Conservation (phyloP, 2,113 vertebrate genomes). For the Anhinga anhinga region DNA sequence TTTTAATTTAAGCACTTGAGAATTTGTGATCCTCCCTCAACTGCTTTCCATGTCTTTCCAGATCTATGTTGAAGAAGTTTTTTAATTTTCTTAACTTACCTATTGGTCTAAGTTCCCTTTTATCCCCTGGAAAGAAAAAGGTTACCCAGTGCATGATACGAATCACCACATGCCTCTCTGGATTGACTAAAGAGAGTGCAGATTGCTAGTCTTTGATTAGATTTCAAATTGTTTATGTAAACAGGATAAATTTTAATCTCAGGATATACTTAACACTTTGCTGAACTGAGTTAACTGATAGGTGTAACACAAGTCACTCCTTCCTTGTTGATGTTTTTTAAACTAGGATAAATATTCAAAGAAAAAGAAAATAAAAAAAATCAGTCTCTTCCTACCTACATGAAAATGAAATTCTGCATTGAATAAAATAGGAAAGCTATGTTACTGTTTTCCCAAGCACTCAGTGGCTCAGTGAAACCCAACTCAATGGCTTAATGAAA, state of each 20-base stretch:
- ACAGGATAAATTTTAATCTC: not conserved
- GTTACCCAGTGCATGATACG: not conserved
- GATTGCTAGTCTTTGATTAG: not conserved
- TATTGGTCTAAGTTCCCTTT: not conserved
- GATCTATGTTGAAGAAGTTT: not conserved
- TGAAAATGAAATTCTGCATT: not conserved
- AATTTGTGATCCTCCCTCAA: not conserved
- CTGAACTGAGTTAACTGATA: not conserved
- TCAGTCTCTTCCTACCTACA: not conserved
- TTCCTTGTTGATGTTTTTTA: not conserved
- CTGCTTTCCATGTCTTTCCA: not conserved
- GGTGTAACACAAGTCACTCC: not conserved
- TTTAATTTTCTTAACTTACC: not conserved
- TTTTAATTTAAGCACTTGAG: not conserved
- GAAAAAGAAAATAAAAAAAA: not conserved
- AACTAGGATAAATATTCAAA: not conserved
- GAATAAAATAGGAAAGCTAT: not conserved
- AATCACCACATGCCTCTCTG: not conserved
- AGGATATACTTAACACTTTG: not conserved
- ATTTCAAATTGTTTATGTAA: not conserved
- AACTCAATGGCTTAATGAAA: not conserved
- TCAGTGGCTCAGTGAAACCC: not conserved
- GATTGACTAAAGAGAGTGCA: not conserved
- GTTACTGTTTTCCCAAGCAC: not conserved
- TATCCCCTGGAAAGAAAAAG: not conserved